A percentile compares a stretch with the other conserved stretches of the same genome.
Conservation (phyloP, 2,888 invertebrate species). For the Enchytraeus crypticus region DNA sequence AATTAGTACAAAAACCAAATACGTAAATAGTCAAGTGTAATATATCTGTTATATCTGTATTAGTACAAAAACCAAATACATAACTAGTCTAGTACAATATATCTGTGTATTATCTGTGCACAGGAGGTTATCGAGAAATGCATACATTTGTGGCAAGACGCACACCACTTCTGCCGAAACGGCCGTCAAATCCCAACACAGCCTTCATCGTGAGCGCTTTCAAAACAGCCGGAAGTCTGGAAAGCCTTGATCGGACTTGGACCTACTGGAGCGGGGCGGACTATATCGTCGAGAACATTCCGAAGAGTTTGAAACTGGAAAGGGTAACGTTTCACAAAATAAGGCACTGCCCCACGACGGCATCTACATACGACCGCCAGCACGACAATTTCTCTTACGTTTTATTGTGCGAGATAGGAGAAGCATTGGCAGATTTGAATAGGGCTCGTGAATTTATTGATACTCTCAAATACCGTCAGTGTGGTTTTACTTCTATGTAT, state of each 20-base stretch:
- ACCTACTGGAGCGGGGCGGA: constrained; percentile 39
- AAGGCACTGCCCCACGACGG: not conserved
- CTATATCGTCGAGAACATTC: constrained; percentile 35
- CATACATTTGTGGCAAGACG: constrained; percentile 22
- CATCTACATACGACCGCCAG: not conserved
- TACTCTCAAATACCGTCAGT: constrained; percentile 33
- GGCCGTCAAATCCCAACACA: constrained; percentile 35
- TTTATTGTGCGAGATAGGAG: constrained; percentile 35
- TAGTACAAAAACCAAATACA: too few relatives aligned
- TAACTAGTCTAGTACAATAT: too few relatives aligned
- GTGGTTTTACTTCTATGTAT: constrained; percentile 37
- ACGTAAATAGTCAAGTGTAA: too few relatives aligned
- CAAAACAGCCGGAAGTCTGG: constrained; percentile 31
- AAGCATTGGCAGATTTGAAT: constrained; percentile 32
- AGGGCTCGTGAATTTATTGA: constrained; percentile 33
- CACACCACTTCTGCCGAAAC: constrained; percentile 33
- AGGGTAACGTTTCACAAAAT: constrained; percentile 35
- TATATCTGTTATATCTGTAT: too few relatives aligned
- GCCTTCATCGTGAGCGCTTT: constrained; percentile 36
- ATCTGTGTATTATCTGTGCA: too few relatives aligned
- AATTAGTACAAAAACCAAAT: too few relatives aligned
- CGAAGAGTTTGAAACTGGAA: constrained; percentile 31
- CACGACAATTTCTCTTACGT: constrained; percentile 30
- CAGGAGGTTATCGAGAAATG: constrained; percentile 21
- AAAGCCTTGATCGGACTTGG: constrained; percentile 34